Base-by-base conservation (phyloP, 2,113 vertebrate genomes). In the Dryoscopus gambensis region DNA sequence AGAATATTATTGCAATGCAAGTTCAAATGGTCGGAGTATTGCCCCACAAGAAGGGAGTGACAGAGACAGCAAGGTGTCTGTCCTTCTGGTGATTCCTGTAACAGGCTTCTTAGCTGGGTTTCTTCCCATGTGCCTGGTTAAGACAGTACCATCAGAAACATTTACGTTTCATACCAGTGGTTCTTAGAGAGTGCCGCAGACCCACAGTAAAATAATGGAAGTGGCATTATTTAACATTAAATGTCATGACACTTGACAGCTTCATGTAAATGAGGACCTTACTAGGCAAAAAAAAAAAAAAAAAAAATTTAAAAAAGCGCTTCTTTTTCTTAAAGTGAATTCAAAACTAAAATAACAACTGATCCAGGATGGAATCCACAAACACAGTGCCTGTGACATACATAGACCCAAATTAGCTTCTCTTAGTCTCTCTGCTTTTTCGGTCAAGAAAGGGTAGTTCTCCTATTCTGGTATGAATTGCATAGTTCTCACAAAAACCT, bases 181-280 rank as follows among this genome's bases (percentile, higher is more conserved):
- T 78, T 96, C 85, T 75, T 81, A 55, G 64, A 95, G 90, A 96
- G 73, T 84, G 84, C 88, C 90, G 92, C 31, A 97, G 87, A 95
- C 74, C 64, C 22, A 57, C 16, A 46, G 71, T 33, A 93, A 94
- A 91, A 92, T 92, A 96, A 93, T 92, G 83, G 83, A 96, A 97
- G 89, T 90, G 89, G 80, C 82, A 90, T 97, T 97, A 97, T 95
- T 96, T 97, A 96, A 62, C 92, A 93, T 78, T 93, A 95, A 96
- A 87, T 97, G 86, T 97, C 91, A 93, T 82, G 97, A 82, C 76
- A 95, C 73, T 94, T 97, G 97, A 97, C 96, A 98, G 95, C 57
- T 90, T 60, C 75, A 95, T 96, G 97, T 92, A 98, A 97, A 97
- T 97, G 76, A 97, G 89, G 15, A 57, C 60, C 84, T 93, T 90